These are phyloP conservation scores for Daphoenositta chrysoptera DNA, from an alignment of 2,113 vertebrate species.

Conservation along the genomic window DNA sequence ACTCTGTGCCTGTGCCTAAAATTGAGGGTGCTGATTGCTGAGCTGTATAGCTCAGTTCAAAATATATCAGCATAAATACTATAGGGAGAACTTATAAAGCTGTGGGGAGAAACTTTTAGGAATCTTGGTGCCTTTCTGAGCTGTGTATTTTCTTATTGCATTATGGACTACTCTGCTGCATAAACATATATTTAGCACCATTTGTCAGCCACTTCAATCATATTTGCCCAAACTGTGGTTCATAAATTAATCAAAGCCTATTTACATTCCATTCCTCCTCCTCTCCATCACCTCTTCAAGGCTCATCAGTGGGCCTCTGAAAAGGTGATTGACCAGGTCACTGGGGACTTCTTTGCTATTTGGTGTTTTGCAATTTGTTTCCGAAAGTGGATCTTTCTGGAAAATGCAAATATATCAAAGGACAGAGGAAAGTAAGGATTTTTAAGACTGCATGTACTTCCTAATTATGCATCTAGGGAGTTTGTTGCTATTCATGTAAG, in stretches of 20 bases:
- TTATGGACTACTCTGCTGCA: neutral
- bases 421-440: neutral
- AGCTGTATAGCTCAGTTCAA: neutral
- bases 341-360: neutral
- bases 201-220: neutral
- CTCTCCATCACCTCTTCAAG: neutral
- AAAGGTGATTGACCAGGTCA: neutral
- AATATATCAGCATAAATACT: neutral
- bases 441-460: neutral
- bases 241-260: neutral
- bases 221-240: neutral
- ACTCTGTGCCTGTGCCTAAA: neutral
- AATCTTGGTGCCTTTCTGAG: neutral
- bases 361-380: neutral
- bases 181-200: neutral
- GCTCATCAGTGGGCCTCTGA: neutral
- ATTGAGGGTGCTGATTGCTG: neutral
- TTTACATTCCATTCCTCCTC: neutral
- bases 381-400: neutral
- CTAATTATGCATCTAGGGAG: neutral
- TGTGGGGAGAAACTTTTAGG: neutral
- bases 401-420: neutral
- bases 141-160: neutral
- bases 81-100: neutral
- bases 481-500: neutral